Evolutionary conservation across 2,888 invertebrate species (phyloP), one percentile per base, ranked within the genome.

Genomic region (Macrosiphum euphorbiae): DNA sequence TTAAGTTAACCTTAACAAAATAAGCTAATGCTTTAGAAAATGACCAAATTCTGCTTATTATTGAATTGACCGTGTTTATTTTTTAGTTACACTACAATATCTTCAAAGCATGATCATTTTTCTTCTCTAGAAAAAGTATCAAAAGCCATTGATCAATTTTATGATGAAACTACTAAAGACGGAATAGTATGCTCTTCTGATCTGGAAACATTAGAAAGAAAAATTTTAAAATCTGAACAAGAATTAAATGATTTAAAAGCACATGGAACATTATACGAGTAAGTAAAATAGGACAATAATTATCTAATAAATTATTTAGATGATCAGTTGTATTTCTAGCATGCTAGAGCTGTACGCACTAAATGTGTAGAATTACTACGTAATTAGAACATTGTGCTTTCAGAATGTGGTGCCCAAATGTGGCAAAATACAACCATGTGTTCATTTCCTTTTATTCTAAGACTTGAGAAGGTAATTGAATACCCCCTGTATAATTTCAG

Each of bases 151-250:
- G 28, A 94, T 90, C 61, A 86, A 67, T 94, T 61, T 94, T 94
- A 94, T 41, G 90, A 94, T 90, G 50, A 90, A 86, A n/a, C 16
- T 28, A 94, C 94, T 67, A 90, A 41, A 41, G 86, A 90, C 67
- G 50, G 52, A 61, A 13, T 26, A 47, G 1, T 94, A 41, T 50
- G 50, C 44, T n/a, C 94, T 86, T 85, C 85, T 7, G 94, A 94
- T 94, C 13, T 94, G 28, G 94, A 94, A 50, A 28, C 1, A 28
- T 87, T 94, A 50, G 61, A 94, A 86, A 50, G 11, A 52, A 26
- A 90, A 85, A 94, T 94, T 86, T 50, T 52, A 5, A 94, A 94
- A 50, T 90, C 94, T 47, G 28, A 94, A 41, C 61, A 90, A 86
- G 90, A 94, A 47, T 90, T 94, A 86, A 86, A 67, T 28, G 47